Evolutionary conservation across 2,888 invertebrate species (phyloP).

Genomic region (Drosophila diplacantha): DNA sequence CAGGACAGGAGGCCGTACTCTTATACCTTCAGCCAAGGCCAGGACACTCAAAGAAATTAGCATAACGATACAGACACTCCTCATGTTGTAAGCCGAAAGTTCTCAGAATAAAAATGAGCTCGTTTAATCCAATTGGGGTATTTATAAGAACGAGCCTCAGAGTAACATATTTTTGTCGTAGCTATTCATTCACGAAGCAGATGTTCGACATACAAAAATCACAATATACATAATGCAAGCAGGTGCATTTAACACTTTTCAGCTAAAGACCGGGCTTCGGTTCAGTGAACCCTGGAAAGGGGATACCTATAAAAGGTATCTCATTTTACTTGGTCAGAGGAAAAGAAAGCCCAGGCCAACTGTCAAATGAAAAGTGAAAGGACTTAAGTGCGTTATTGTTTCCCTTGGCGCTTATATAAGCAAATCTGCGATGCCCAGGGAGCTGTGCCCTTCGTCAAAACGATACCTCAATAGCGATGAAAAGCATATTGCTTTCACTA

Average conservation of each 20-base stretch:
- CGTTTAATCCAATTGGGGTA: not conserved
- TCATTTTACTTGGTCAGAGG: conserved; percentile 17
- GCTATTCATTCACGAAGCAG: not conserved
- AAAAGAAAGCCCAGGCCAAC: conserved; percentile 48
- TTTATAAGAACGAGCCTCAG: conserved; percentile 15
- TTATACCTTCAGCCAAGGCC: conserved; percentile 4
- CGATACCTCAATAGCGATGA: conserved; percentile 46
- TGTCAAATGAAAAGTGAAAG: conserved; percentile 61
- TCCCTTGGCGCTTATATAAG: conserved; percentile 48
- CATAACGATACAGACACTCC: conserved; percentile 5
- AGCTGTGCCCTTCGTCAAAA: conserved; percentile 50
- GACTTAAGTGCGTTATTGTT: conserved; percentile 52
- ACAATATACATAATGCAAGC: conserved; percentile 1
- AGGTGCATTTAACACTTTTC: conserved; percentile 17
- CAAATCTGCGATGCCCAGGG: conserved; percentile 15
- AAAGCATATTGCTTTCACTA: conserved; percentile 31
- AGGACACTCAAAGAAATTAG: conserved; percentile 20
- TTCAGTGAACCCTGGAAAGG: conserved; percentile 34
- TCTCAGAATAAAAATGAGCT: not conserved
- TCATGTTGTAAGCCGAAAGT: conserved; percentile 19
- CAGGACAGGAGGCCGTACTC: conserved; percentile 5
- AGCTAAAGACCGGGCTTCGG: not conserved
- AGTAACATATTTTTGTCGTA: not conserved
- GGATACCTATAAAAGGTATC: conserved; percentile 35
- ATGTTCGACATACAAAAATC: conserved; percentile 11